A percentile compares a stretch with the other conserved stretches of the same genome.
These are phyloP conservation scores for Cacajao melanocephalus DNA, from an alignment of 2,797 vertebrate genomes.

Conservation along the genomic window DNA sequence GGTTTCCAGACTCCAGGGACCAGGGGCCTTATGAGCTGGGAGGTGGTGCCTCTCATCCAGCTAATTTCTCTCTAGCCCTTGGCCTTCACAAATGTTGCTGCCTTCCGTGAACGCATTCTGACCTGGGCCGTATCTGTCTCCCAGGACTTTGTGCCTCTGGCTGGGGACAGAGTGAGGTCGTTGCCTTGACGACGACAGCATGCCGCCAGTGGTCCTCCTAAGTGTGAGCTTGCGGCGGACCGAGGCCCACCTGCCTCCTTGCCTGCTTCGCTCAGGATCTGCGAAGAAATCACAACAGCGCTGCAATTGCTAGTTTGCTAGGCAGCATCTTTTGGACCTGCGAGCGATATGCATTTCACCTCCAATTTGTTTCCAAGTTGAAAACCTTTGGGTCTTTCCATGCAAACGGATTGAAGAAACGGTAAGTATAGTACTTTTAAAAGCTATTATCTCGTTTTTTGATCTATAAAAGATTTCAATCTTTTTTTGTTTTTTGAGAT, in stretches of 20 bases:
- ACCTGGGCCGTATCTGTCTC: background rate
- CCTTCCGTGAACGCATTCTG: background rate
- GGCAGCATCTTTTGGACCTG: constrained; percentile 36
- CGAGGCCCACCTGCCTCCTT: background rate
- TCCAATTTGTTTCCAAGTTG: constrained; percentile 53
- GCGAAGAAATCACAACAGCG: background rate
- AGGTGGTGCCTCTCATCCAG: background rate
- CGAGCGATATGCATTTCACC: constrained; percentile 46
- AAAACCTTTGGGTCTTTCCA: constrained; percentile 50
- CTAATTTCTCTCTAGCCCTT: background rate
- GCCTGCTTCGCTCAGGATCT: background rate
- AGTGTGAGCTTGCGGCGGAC: constrained; percentile 35
- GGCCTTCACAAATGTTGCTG: background rate
- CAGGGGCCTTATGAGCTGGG: background rate
- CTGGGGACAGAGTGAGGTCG: constrained; percentile 58
- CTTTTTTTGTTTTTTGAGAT: background rate
- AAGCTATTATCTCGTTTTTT: background rate
- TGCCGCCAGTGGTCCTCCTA: constrained; percentile 33
- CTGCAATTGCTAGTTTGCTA: background rate
- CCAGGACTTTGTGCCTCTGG: constrained; percentile 28
- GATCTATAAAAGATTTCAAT: background rate
- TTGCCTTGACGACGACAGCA: constrained; percentile 77
- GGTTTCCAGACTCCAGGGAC: background rate
- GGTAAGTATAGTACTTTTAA: constrained; percentile 56
- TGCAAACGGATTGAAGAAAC: constrained; percentile 50